Evolutionary conservation across 2,113 vertebrate species (phyloP), one percentile per base, ranked within the genome.

Genomic region (Semnornis frantzii): DNA sequence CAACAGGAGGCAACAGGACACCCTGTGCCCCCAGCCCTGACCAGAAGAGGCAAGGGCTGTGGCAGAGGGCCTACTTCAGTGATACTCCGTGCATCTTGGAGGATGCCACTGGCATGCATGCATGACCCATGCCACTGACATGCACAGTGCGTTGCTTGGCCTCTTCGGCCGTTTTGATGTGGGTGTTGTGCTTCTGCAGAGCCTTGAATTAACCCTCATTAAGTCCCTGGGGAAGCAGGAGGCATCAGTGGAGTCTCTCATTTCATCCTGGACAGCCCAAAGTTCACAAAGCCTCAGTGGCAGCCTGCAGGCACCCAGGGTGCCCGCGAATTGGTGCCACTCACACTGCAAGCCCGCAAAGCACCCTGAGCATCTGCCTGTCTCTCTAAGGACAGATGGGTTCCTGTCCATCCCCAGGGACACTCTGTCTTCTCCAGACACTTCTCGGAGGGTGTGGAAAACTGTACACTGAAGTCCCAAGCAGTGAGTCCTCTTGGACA

Each of bases 91-190:
- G 50, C 28, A 62, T 14, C 21, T 20, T 3, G 3, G 63, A 55
- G 50, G 15, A 1, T 33, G 5, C 37, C 23, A 68, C 18, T 70
- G 65, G 55, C 5, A 2, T 25, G 15, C 6, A 1, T 70, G 82
- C 37, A 39, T 70, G 82, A 82, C 34, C 65, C 48, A 54, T 15
- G 9, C 16, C 42, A 69, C 8, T 0, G 0, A 73, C 70, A 58
- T 1, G 3, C 39, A 54, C 25, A 12, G 65, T 2, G 4, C 48
- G 44, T 25, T 11, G 3, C 39, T 37, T 13, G 0, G 0, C 33
- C 63, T 65, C 31, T 66, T 16, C 16, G 34, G 42, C 24, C n/a
- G 69, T n/a, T 83, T 28, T 85, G 81, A 78, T 84, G 74, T 58
- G 84, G 39, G 25, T 77, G 59, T 74, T 39, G 18, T 1, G 3